Conservation (phyloP, 2,113 vertebrate species). For the Bos taurus region ARS-UCD2.0 NC_037331.1:59537501-59538000, state of each 20-base stretch:
- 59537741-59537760: background rate
- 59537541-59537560: background rate
- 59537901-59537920: background rate
- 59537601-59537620: background rate
- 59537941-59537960: background rate
- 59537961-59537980: background rate
- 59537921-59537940: background rate
- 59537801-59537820: background rate
- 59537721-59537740: background rate
- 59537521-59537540: background rate
- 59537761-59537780: background rate
- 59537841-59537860: background rate
- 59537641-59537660: background rate
- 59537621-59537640: background rate
- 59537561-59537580: background rate
- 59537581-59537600: background rate
- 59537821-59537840: background rate
- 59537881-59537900: background rate
- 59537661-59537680: background rate
- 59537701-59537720: background rate
- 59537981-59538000: background rate
- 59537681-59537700: background rate
- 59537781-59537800: background rate
- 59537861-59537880: background rate
- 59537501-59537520: background rate